Evolutionary conservation across 2,888 invertebrate species (phyloP), one percentile per base, ranked within the genome.

Genomic region (Eilema sororculum): DNA sequence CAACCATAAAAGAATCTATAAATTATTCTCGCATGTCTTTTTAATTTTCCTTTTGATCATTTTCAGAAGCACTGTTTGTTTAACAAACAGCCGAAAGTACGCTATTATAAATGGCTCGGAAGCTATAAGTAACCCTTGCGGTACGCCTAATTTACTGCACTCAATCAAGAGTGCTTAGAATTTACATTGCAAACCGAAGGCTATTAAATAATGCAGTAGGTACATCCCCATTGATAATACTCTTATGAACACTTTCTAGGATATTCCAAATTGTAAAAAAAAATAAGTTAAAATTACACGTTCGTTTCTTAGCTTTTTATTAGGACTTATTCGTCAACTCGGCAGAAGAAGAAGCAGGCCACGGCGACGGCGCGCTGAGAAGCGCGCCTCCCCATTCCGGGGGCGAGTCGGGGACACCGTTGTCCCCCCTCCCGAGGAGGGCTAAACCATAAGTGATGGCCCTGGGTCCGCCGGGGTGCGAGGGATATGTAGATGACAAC

Each of bases 61-160:
- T n/a, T 52, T 52, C n/a, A 20, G 52, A n/a, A 20, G 52, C 52
- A 8, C 6, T 6, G 0, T n/a, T n/a, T n/a, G n/a, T 46, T 9
- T n/a, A 52, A 52, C 52, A 52, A 52, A 46, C 46, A 41, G 5
- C 41, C 16, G 5, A 46, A 6, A 46, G 46, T 20, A 41, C 16
- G 37, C 10, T 37, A 41, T 41, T 41, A 16, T 13, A 41, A 41
- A 46, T 46, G 52, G n/a, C n/a, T 52, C 9, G n/a, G n/a, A 52
- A n/a, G 9, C 52, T n/a, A 9, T 52, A 52, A 52, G n/a, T 52
- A 52, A 52, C 9, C n/a, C 52, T 52, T 52, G 52, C 9, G 52
- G n/a, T 20, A 52, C 52, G 52, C 52, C 52, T 52, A 52, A 52
- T 52, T 52, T 52, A 52, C 20, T n/a, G 52, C 52, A n/a, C 52